Conservation (phyloP, 2,888 invertebrate species). For the Hirtodrosophila trivittata region DNA sequence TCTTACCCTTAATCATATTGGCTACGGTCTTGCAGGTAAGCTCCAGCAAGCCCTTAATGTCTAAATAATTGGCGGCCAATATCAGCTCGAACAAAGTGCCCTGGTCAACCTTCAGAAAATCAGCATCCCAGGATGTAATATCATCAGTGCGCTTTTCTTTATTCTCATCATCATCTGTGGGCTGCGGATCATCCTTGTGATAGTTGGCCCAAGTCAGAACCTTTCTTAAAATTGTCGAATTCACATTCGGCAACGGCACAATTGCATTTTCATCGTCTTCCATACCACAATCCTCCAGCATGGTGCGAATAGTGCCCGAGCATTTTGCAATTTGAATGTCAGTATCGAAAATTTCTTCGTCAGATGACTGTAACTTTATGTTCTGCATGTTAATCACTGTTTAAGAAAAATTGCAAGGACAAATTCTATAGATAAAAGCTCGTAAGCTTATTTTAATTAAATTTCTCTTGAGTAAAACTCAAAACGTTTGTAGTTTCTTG, state of each 20-base stretch:
- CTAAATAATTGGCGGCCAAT: conserved; percentile 3
- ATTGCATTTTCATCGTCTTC: conserved; percentile 69
- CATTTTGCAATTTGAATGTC: conserved; percentile 71
- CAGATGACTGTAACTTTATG: conserved; percentile 68
- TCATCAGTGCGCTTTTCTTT: conserved; percentile 72
- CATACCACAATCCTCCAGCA: conserved; percentile 73
- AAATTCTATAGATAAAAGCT: too few relatives aligned
- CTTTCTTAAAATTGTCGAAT: conserved; percentile 66
- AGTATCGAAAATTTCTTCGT: conserved; percentile 66
- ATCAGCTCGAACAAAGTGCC: neutral
- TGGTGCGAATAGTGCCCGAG: conserved; percentile 70
- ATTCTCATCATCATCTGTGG: conserved; percentile 66
- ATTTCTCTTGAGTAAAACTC: too few relatives aligned
- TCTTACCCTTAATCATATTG: conserved; percentile 61
- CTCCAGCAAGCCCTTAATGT: conserved; percentile 54
- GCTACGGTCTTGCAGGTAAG: conserved; percentile 70
- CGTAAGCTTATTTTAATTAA: too few relatives aligned
- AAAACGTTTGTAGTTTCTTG: too few relatives aligned
- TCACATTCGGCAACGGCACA: conserved; percentile 69
- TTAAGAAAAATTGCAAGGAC: too few relatives aligned
- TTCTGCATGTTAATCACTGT: conserved; percentile 61
- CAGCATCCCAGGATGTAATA: conserved; percentile 44
- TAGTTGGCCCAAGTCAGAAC: conserved; percentile 65
- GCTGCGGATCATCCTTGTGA: conserved; percentile 67
- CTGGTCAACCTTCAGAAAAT: neutral